phyloP scores from a whole-genome alignment of 1,140 invertebrate species.

The Cecropterus lyciades region DNA sequence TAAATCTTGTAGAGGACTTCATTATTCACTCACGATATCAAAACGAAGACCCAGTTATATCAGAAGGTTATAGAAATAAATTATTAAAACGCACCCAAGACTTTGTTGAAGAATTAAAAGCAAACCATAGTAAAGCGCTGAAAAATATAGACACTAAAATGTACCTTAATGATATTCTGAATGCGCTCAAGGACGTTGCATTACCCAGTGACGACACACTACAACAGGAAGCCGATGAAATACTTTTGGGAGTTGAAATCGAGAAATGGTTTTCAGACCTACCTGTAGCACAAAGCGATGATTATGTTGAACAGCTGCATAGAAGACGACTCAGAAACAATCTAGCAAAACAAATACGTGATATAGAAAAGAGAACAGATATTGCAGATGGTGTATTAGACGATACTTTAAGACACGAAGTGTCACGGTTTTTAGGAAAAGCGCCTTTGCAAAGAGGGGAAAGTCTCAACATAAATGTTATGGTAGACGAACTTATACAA shows the following conservation, averaged over 20 bases:
- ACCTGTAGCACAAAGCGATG: slow-evolving; percentile 42
- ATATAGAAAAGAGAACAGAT: slow-evolving; percentile 42
- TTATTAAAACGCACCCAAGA: slow-evolving; percentile 47
- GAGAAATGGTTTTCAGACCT: slow-evolving; percentile 65
- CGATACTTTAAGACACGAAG: slow-evolving; percentile 45
- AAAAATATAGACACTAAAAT: slow-evolving; percentile 44
- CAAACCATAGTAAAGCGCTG: slow-evolving; percentile 42
- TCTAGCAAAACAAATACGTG: slow-evolving; percentile 54
- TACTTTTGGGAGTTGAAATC: slow-evolving; percentile 56
- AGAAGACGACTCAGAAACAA: slow-evolving; percentile 47
- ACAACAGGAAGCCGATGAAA: slow-evolving; percentile 58
- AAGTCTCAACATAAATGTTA: slow-evolving; percentile 47
- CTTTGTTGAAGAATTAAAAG: slow-evolving; percentile 52
- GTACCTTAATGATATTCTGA: slow-evolving; percentile 54
- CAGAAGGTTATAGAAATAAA: slow-evolving; percentile 54
- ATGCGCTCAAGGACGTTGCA: slow-evolving; percentile 54
- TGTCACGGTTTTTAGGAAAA: slow-evolving; percentile 50
- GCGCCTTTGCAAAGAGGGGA: slow-evolving; percentile 43
- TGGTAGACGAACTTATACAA: slow-evolving; percentile 57
- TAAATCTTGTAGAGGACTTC: slow-evolving; percentile 56
- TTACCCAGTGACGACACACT: slow-evolving; percentile 48
- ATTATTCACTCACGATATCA: slow-evolving; percentile 51
- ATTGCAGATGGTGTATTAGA: slow-evolving; percentile 33
- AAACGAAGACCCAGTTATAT: slow-evolving; percentile 49
- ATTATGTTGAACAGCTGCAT: slow-evolving; percentile 42